Percentiles rank a stretch among this genome's conserved stretches.
These are phyloP conservation scores for Atlantisia rogersi DNA, from an alignment of 2,113 vertebrate species.

Conservation along the genomic window DNA sequence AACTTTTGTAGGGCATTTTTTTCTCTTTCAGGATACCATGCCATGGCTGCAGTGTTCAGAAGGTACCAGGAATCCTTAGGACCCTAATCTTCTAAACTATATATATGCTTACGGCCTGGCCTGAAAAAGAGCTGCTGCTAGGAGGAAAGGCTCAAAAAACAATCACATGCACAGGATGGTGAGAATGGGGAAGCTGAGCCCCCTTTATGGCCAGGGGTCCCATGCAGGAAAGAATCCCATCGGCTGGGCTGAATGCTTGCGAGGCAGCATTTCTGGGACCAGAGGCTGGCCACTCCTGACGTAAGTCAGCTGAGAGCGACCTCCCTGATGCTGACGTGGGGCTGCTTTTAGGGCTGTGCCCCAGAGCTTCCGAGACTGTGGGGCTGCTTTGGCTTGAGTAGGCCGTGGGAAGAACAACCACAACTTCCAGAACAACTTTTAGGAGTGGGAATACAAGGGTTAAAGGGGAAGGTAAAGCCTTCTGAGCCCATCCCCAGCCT, in stretches of 20 bases:
- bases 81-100: neutral
- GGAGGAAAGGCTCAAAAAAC: neutral
- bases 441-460: neutral
- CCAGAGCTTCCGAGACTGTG: neutral
- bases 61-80: neutral
- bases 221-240: fast-evolving
- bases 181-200: neutral
- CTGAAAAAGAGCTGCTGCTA: neutral
- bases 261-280: neutral
- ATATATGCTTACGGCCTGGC: neutral
- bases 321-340: neutral
- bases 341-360: neutral
- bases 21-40: neutral
- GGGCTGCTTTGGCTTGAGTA: neutral
- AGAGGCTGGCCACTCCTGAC: no score
- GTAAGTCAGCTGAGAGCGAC: neutral
- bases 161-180: neutral
- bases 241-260: neutral
- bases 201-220: neutral
- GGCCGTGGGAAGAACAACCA: neutral
- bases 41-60: neutral
- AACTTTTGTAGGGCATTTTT: neutral
- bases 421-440: neutral
- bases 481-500: neutral
- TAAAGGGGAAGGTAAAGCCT: neutral